A percentile compares a stretch with the other conserved stretches of the same genome.
Conservation (phyloP, 2,888 invertebrate genomes). For the Ecliptopera silaceata region DNA sequence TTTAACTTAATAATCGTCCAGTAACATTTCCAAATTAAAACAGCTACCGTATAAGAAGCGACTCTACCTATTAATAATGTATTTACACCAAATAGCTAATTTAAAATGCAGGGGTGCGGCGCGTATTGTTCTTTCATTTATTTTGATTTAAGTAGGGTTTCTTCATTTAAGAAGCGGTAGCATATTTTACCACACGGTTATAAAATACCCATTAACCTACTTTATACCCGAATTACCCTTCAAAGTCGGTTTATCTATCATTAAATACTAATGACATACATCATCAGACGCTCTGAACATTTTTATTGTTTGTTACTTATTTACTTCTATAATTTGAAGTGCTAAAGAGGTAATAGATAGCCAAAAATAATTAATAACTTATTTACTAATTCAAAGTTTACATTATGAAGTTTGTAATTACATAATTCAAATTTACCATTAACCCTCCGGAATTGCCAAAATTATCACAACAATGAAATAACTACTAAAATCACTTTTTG, state of each 20-base stretch:
- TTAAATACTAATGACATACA: not conserved
- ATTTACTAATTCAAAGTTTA: not conserved
- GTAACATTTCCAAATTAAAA: not conserved
- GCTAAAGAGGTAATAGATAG: not conserved
- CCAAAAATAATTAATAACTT: not conserved
- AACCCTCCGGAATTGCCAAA: conserved; percentile 46
- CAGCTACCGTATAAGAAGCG: not conserved
- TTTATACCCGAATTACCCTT: conserved; percentile 7
- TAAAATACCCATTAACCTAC: conserved; percentile 22
- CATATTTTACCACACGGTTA: conserved; percentile 17
- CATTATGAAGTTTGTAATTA: not conserved
- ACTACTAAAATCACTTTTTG: conserved; percentile 51
- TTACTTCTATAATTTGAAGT: no score
- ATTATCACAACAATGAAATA: conserved; percentile 41
- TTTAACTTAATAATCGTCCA: no score
- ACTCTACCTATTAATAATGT: not conserved
- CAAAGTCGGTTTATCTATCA: not conserved
- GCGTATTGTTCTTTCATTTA: conserved; percentile 15
- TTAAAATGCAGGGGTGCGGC: conserved; percentile 14
- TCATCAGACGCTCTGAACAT: not conserved
- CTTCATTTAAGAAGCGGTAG: not conserved
- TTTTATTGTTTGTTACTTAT: not conserved
- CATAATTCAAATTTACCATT: conserved; percentile 40
- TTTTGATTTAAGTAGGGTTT: conserved; percentile 5
- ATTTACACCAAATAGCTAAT: conserved; percentile 4